Base-by-base conservation (phyloP, 2,113 vertebrate species). In the Mormoops blainvillei region DNA sequence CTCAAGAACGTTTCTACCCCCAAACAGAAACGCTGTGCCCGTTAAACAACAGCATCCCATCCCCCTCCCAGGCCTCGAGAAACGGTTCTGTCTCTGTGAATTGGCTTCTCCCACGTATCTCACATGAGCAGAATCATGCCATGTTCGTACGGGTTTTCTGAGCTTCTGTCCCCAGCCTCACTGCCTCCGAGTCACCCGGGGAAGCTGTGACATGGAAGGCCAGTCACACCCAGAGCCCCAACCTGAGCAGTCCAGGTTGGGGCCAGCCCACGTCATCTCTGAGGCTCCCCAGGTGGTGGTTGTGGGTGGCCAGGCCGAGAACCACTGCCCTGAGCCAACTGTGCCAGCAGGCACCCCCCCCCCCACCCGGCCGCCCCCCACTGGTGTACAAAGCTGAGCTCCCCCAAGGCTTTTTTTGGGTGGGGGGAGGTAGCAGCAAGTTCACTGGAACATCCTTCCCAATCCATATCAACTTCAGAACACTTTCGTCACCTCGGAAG, bases 91-190 rank as follows among this genome's bases (percentile, higher is more conserved):
- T 24, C 38, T 65, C 16, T 2, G 2, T 38, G 74, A n/a, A 19
- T 10, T 3, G 67, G 31, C 56, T 81, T 31, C 45, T 58, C 80
- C 84, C n/a, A 0, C 0, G 16, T 7, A 2, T 38, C 41, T 92
- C 18, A 0, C 3, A 1, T 8, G 3, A 5, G 20, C 45, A 43
- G 18, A 31, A 19, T 45, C 11, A 3, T 1, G 14, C 2, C 3
- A 1, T 43, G 19, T 28, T 4, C 13, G 18, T n/a, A n/a, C 20
- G 3, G 45, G 15, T 52, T 70, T 45, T 85, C 38, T 45, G 45
- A 71, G 58, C 70, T 3, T 22, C 22, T 56, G 4, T 43, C n/a
- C 43, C 41, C 45, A 11, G 54, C 12, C 48, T 22, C 16, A 2
- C 61, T 86, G 11, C 45, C 71, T 54, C 7, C 14, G 76, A 90